A percentile compares a stretch with the other conserved stretches of the same genome.
Evolutionary conservation across 37 sponge, comb jelly and placozoan species (phyloP).

Genomic region (Theonella swinhoei): DNA sequence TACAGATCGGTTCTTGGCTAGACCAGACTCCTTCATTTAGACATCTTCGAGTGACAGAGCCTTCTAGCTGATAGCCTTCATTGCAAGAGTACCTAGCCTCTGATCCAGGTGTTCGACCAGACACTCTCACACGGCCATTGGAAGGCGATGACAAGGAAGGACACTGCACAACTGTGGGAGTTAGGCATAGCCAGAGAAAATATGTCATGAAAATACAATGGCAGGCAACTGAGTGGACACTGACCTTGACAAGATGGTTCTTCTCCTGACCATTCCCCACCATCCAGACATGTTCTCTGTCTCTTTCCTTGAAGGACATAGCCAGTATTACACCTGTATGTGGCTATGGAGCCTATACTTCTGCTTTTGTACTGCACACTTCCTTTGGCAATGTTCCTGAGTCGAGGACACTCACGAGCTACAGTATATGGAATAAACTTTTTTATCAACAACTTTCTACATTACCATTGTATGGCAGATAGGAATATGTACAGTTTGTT

Average conservation of each 20-base stretch:
- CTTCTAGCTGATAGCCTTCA: constrained; percentile 35
- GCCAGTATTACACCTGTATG: constrained; percentile 13
- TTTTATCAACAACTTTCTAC: neutral
- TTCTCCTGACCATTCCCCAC: constrained; percentile 30
- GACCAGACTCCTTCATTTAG: constrained; percentile 56
- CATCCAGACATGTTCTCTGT: neutral
- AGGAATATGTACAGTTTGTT: too few species aligned
- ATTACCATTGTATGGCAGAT: too few species aligned
- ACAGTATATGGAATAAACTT: neutral
- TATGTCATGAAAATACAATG: neutral
- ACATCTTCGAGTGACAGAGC: constrained; percentile 21
- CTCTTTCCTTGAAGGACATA: neutral
- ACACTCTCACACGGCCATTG: constrained; percentile 4
- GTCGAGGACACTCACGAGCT: neutral
- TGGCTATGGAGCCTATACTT: constrained; percentile 1
- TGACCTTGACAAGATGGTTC: constrained; percentile 48
- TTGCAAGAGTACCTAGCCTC: constrained; percentile 44
- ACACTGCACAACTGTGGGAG: constrained; percentile 19
- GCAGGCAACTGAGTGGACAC: neutral
- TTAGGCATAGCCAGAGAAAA: neutral
- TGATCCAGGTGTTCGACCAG: constrained; percentile 15
- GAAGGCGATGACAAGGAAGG: constrained; percentile 9
- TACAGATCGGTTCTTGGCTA: constrained; percentile 30
- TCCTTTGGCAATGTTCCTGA: neutral
- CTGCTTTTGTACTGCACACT: neutral